Evolutionary conservation across 1,140 invertebrate species (phyloP), one percentile per base, ranked within the genome.

Genomic region (Drosophila ogumai): DNA sequence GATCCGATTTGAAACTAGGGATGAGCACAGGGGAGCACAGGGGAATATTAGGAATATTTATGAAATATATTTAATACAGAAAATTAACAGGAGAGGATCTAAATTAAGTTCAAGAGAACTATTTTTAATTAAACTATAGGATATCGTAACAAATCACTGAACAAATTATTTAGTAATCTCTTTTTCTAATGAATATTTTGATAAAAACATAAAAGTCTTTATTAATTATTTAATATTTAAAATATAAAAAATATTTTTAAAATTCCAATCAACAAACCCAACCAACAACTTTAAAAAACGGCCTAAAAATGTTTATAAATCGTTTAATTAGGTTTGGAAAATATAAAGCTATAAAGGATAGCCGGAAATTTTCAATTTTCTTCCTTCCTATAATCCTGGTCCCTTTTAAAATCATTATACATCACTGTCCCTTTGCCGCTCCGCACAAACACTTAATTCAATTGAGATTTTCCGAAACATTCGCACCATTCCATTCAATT

Each of bases 401-500:
- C 32, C 15, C 40, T 19, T 17, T n/a, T 69, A 54, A 46, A 58
- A 41, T 31, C 9, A 13, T 22, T 31, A 17, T 34, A 38, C 17
- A 57, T 40, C 34, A 22, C 22, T 15, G 15, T 32, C 22, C 61
- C 13, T 6, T 38, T 17, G 19, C 22, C 25, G 6, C 34, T 25
- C 54, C 43, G 40, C 17, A 36, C 69, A 59, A 58, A 72, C 52
- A 49, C 67, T 73, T 73, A 50, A 73, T 72, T 73, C 54, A 73
- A 73, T 73, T 73, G 67, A 59, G 54, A 73, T 71, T 72, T 71
- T 32, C 68, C 66, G 54, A 58, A 58, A 73, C 44, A 72, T 72
- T 72, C 54, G 54, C 54, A 41, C 44, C 69, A 72, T 73, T 73
- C 75, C 67, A 71, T 85, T 60, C 82, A 69, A 75, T 88, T 78